A percentile compares a stretch with the other conserved stretches of the same genome.
Evolutionary conservation across 2,888 invertebrate species (phyloP).

Genomic region (Candidula unifasciata): DNA sequence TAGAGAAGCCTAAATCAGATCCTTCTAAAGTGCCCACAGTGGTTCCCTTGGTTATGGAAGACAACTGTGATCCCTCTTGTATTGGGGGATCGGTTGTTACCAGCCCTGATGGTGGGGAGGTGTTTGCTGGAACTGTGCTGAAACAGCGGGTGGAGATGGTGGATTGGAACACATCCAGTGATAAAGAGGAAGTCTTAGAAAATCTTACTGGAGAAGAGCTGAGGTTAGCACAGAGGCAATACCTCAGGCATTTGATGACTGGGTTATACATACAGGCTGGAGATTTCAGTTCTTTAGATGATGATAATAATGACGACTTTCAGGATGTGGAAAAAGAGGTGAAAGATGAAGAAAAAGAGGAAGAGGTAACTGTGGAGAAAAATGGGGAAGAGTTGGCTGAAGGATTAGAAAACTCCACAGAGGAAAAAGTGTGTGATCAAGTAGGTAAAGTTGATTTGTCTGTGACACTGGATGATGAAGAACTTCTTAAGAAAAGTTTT

Average conservation of each 20-base stretch:
- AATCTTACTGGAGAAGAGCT: slow-evolving; percentile 4
- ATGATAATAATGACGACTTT: neutral
- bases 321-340: neutral
- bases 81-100: slow-evolving; percentile 41
- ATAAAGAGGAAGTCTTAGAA: neutral
- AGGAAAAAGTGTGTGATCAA: neutral
- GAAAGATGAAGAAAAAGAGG: neutral
- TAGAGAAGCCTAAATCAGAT: slow-evolving; percentile 38
- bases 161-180: slow-evolving; percentile 33
- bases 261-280: slow-evolving; percentile 29
- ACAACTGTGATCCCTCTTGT: slow-evolving; percentile 35
- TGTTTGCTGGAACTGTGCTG: slow-evolving; percentile 44
- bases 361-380: neutral
- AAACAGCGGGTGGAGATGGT: slow-evolving; percentile 2
- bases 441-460: neutral
- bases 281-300: neutral
- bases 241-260: slow-evolving; percentile 27
- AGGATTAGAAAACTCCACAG: neutral
- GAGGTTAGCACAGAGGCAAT: neutral
- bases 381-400: neutral
- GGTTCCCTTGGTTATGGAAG: slow-evolving; percentile 44
- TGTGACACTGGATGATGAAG: neutral
- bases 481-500: neutral
- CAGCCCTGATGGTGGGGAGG: slow-evolving; percentile 25
- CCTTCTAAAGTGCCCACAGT: slow-evolving; percentile 44